Evolutionary conservation across 92 coral and sea anemone genomes (phyloP).

Genomic region (Blastomussa wellsi): DNA sequence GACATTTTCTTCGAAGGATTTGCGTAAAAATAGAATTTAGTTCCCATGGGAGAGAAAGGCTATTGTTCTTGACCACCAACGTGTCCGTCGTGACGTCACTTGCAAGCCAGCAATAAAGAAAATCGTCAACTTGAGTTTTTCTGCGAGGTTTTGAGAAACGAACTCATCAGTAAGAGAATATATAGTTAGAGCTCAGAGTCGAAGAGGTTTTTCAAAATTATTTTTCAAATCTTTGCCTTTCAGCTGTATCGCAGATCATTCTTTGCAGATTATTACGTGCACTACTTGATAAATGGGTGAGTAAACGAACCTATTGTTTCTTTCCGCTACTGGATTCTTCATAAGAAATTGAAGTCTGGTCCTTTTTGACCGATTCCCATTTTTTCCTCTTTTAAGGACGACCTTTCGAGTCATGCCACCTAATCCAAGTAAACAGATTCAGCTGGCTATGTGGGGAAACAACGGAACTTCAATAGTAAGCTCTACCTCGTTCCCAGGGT

Average conservation of each 20-base stretch:
- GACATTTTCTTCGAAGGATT: too few relatives aligned
- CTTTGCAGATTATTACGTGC: constrained; percentile 75
- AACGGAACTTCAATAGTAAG: constrained; percentile 76
- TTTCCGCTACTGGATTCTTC: neutral
- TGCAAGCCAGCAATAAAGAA: too few relatives aligned
- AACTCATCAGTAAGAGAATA: neutral
- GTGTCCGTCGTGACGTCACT: too few relatives aligned
- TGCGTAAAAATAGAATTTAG: too few relatives aligned
- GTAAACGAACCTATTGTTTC: constrained; percentile 7
- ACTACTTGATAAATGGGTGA: constrained; percentile 46
- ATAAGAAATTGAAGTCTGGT: neutral
- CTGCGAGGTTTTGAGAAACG: neutral
- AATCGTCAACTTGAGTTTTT: neutral
- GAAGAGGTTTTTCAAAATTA: neutral
- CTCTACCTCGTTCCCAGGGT: neutral
- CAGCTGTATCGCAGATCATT: constrained; percentile 75
- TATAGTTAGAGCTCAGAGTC: neutral
- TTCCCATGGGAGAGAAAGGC: too few relatives aligned
- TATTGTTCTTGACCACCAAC: too few relatives aligned
- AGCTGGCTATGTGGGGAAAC: constrained; percentile 82
- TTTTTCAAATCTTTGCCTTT: neutral
- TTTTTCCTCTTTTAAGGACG: constrained; percentile 21
- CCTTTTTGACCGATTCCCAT: too few relatives aligned
- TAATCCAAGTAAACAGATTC: constrained; percentile 62
- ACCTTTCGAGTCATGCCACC: constrained; percentile 49